These are phyloP conservation scores for Antitype chi DNA, from an alignment of 2,888 invertebrate species.

Conservation along the genomic window DNA sequence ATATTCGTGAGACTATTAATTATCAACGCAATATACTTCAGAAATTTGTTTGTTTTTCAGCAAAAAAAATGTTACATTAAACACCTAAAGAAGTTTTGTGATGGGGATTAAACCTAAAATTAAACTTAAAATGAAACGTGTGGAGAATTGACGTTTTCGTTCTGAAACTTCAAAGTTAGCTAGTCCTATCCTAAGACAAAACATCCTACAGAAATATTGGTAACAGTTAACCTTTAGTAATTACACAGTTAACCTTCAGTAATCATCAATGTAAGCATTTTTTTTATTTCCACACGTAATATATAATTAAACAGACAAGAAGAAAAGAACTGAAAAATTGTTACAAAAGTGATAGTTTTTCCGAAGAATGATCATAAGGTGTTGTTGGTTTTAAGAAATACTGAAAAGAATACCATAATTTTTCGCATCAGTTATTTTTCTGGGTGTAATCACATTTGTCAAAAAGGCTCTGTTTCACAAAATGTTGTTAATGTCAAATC, in stretches of 20 bases:
- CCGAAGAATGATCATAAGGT: no score
- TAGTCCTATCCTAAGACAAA: neutral
- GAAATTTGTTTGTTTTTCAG: no score
- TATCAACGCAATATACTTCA: fast-evolving
- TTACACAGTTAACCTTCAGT: neutral
- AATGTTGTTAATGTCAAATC: neutral
- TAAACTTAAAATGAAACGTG: constrained; percentile 21
- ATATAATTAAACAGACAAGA: no score
- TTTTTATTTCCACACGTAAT: no score
- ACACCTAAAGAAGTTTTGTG: neutral
- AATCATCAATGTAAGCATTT: neutral
- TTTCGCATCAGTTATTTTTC: neutral
- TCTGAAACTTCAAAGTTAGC: constrained; percentile 28
- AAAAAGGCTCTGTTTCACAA: constrained; percentile 12
- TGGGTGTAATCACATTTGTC: neutral
- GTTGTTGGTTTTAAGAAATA: neutral
- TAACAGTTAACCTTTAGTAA: neutral
- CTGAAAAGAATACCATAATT: neutral
- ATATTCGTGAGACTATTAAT: neutral
- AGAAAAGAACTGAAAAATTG: no score
- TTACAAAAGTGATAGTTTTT: no score
- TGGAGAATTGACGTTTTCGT: constrained; percentile 10
- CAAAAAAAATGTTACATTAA: neutral
- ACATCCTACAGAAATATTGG: neutral
- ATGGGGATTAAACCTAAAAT: neutral